Evolutionary conservation across 2,888 invertebrate genomes (phyloP).

Genomic region (Notodonta ziczac): DNA sequence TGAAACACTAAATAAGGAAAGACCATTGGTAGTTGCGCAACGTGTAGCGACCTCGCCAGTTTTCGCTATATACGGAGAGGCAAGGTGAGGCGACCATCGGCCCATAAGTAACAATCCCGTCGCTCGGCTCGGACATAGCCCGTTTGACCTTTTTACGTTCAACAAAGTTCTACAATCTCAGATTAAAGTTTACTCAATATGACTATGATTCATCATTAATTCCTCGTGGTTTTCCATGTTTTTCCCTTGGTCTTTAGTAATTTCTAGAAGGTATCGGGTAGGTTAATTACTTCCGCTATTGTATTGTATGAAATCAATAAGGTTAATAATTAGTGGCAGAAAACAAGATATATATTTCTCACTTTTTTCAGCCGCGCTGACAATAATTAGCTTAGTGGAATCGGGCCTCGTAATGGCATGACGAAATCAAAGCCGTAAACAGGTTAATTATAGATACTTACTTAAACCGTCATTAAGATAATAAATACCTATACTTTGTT

Average conservation of each 20-base stretch:
- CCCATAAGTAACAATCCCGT: conserved; percentile 60
- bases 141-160: conserved; percentile 30
- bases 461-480: too few relatives aligned
- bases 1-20: conserved; percentile 60
- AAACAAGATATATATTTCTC: conserved; percentile 42
- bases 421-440: conserved; percentile 34
- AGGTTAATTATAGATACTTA: conserved; percentile 14
- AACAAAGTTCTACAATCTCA: conserved; percentile 17
- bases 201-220: neutral
- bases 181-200: neutral
- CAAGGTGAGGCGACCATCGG: conserved; percentile 73
- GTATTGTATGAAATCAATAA: conserved; percentile 16
- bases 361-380: conserved; percentile 40
- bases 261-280: neutral
- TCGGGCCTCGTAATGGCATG: conserved; percentile 34
- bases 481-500: too few relatives aligned
- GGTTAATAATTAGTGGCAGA: conserved; percentile 16
- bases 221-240: neutral
- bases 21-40: conserved; percentile 65
- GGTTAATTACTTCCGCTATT: conserved; percentile 1
- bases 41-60: conserved; percentile 70
- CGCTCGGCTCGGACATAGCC: conserved; percentile 40
- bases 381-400: conserved; percentile 31
- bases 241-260: neutral
- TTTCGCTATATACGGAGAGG: conserved; percentile 72